A percentile compares a stretch with the other conserved stretches of the same genome.
These are phyloP conservation scores for Charaxes varanes DNA, from an alignment of 1,140 invertebrate species.

Conservation along the genomic window DNA sequence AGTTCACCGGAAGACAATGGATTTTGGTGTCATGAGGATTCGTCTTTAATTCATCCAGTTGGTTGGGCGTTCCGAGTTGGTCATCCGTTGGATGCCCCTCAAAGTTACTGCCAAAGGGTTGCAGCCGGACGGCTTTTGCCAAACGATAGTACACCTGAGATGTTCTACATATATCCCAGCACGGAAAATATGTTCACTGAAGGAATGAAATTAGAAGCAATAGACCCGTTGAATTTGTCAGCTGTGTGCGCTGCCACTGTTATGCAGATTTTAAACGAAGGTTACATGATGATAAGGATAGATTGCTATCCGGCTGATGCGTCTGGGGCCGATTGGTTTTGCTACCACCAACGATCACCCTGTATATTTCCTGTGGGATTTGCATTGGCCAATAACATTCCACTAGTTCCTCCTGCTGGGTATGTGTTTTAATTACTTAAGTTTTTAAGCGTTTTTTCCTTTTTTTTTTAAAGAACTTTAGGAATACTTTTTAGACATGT, in stretches of 20 bases:
- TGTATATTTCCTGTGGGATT: conserved; percentile 98
- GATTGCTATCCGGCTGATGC: conserved; percentile 91
- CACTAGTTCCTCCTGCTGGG: conserved; percentile 91
- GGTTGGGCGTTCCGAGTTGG: conserved; percentile 94
- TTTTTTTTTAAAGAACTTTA: neutral
- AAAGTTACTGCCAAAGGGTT: conserved; percentile 82
- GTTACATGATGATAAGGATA: conserved; percentile 96
- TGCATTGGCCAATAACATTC: conserved; percentile 87
- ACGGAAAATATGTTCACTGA: conserved; percentile 79
- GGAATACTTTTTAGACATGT: too few relatives aligned
- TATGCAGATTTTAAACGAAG: conserved; percentile 92
- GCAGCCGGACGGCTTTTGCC: conserved; percentile 76
- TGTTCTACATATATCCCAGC: conserved; percentile 55
- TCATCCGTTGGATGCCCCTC: conserved; percentile 89
- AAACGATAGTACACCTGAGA: conserved; percentile 82
- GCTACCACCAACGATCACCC: conserved; percentile 94
- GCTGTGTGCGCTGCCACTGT: conserved; percentile 96
- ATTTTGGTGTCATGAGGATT: conserved; percentile 98
- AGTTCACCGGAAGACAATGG: conserved; percentile 85
- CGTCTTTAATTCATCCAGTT: conserved; percentile 94
- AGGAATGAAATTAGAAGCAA: conserved; percentile 97
- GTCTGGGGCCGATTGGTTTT: conserved; percentile 95
- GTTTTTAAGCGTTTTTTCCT: neutral
- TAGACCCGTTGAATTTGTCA: conserved; percentile 95
- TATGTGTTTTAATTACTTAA: conserved; percentile 24